These are phyloP conservation scores for Zalophus californianus DNA, from an alignment of 2,797 vertebrate species.

Conservation along the genomic window DNA sequence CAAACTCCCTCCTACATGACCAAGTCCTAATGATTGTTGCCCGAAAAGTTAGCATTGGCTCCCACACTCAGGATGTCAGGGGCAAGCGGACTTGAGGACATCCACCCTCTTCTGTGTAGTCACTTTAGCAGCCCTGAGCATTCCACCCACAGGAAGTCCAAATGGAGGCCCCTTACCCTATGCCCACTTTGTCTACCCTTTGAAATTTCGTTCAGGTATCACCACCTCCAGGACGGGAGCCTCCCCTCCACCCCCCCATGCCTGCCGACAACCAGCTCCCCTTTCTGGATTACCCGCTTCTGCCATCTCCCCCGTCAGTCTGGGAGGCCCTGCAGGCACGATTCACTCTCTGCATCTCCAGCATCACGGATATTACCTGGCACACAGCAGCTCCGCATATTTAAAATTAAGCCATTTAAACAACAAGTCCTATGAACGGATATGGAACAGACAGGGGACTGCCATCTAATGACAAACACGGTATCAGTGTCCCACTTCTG, in stretches of 20 bases:
- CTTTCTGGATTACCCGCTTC: not conserved
- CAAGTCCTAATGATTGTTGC: rapidly evolving
- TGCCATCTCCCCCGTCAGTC: not conserved
- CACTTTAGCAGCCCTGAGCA: not conserved
- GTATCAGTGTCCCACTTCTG: not conserved
- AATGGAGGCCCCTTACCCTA: not conserved
- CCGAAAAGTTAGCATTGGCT: rapidly evolving
- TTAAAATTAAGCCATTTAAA: not conserved
- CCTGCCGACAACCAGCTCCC: rapidly evolving
- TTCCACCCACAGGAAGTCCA: not conserved
- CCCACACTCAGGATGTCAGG: rapidly evolving
- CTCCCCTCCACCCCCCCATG: not conserved
- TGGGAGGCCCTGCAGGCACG: not conserved
- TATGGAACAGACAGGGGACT: not conserved
- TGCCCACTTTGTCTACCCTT: not conserved
- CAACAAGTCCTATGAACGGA: not conserved
- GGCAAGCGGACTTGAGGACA: rapidly evolving
- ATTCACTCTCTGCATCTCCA: too few species aligned
- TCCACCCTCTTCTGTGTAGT: rapidly evolving
- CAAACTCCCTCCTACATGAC: not conserved
- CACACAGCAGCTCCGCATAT: not conserved
- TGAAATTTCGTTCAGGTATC: not conserved
- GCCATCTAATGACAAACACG: not conserved
- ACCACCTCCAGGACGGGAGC: not conserved
- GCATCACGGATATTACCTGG: rapidly evolving